phyloP scores from a whole-genome alignment of 2,113 vertebrate species.

The Poicephalus meyeri region DNA sequence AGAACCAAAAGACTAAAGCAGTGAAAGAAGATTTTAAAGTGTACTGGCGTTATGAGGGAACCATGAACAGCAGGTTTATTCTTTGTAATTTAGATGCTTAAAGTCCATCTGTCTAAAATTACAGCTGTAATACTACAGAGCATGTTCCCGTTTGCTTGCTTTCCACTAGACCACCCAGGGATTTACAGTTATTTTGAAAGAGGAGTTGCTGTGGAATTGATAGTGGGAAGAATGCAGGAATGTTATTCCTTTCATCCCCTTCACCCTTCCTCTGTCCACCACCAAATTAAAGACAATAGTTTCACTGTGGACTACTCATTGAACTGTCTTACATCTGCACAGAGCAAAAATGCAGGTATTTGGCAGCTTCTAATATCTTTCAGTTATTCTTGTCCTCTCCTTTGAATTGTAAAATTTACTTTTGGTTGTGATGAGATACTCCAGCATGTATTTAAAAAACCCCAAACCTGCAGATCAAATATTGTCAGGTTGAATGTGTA shows the following conservation, averaged over 20 bases:
- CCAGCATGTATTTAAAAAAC: background rate
- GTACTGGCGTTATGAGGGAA: slow-evolving; percentile 16
- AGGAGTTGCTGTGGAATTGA: background rate
- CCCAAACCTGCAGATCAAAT: background rate
- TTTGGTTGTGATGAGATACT: background rate
- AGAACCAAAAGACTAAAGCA: background rate
- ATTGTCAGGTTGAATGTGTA: background rate
- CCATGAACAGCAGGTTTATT: slow-evolving; percentile 58
- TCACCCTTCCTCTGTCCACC: background rate
- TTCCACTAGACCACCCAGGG: slow-evolving; percentile 79
- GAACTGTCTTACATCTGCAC: background rate
- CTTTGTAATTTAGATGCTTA: slow-evolving; percentile 67
- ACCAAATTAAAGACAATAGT: background rate
- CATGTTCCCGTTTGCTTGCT: slow-evolving; percentile 27
- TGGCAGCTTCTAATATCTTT: background rate
- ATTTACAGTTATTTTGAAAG: slow-evolving; percentile 54
- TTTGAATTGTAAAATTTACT: background rate
- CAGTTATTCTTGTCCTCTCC: background rate
- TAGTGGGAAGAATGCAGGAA: background rate
- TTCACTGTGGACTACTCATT: background rate
- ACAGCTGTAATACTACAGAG: background rate
- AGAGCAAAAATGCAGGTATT: background rate
- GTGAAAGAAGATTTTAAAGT: background rate
- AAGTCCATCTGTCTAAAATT: slow-evolving; percentile 80
- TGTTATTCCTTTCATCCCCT: background rate